phyloP scores from a whole-genome alignment of 2,888 invertebrate species.

The Spodoptera littoralis region DNA sequence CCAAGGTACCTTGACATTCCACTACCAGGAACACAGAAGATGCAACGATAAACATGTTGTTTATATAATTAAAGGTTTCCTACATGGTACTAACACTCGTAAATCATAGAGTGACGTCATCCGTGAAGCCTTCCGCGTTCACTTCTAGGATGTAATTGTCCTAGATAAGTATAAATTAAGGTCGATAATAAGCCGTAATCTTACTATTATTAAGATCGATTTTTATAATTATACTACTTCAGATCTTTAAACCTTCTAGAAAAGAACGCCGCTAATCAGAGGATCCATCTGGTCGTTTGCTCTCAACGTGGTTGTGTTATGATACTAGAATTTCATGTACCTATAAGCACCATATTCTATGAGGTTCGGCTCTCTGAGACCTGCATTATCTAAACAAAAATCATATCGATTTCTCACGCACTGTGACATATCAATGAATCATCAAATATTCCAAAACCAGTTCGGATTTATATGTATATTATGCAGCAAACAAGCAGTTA shows the following conservation, averaged over 20 bases:
- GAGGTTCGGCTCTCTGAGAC: too few species aligned
- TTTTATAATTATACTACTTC: too few species aligned
- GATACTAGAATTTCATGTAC: too few species aligned
- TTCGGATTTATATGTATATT: conserved; percentile 62
- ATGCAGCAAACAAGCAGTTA: conserved; percentile 55
- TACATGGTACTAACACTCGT: conserved; percentile 25
- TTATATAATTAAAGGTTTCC: conserved; percentile 46
- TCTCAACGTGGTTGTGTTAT: too few species aligned
- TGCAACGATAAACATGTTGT: conserved; percentile 48
- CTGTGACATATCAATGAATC: conserved; percentile 65
- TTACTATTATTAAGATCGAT: too few species aligned
- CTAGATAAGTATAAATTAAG: neutral
- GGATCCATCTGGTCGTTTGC: too few species aligned
- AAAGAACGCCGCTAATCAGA: too few species aligned
- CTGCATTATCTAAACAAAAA: neutral
- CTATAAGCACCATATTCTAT: too few species aligned
- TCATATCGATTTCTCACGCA: conserved; percentile 46
- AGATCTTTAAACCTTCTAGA: too few species aligned
- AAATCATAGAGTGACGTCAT: conserved; percentile 49
- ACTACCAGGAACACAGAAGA: conserved; percentile 33
- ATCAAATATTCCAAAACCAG: conserved; percentile 61
- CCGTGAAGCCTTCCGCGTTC: conserved; percentile 38
- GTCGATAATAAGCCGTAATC: neutral
- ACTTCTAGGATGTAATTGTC: conserved; percentile 23
- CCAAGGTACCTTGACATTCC: conserved; percentile 32